phyloP scores from a whole-genome alignment of 2,113 vertebrate genomes.

The Semnornis frantzii region DNA sequence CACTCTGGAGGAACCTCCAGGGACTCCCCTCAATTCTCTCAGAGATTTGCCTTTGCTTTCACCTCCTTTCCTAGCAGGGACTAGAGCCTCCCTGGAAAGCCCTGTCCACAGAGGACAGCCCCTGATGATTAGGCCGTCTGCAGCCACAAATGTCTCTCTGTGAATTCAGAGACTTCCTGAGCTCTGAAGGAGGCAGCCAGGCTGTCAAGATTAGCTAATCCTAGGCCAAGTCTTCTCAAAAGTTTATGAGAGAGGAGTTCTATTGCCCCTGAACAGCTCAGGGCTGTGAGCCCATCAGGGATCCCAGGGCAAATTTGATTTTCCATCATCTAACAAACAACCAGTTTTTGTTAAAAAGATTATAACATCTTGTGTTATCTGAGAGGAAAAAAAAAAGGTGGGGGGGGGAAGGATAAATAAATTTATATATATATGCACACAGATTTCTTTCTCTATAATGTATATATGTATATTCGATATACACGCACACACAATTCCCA shows the following conservation, averaged over 20 bases:
- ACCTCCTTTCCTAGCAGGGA: not conserved
- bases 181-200: not conserved
- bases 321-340: not conserved
- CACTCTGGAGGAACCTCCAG: not conserved
- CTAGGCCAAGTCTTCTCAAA: not conserved
- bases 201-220: not conserved
- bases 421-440: not conserved
- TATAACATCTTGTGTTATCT: not conserved
- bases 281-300: not conserved
- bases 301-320: not conserved
- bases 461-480: not conserved
- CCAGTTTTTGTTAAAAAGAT: not conserved
- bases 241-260: not conserved
- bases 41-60: not conserved
- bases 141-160: not conserved
- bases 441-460: not conserved
- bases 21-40: not conserved
- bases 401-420: not conserved
- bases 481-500: not conserved
- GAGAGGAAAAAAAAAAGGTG: no score
- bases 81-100: not conserved
- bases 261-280: not conserved
- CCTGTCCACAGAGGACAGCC: fast-evolving
- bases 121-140: fast-evolving
- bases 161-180: not conserved